A percentile compares a stretch with the other conserved stretches of the same genome.
Evolutionary conservation across 2,113 vertebrate genomes (phyloP).

Genomic region (Synchiropus splendidus): DNA sequence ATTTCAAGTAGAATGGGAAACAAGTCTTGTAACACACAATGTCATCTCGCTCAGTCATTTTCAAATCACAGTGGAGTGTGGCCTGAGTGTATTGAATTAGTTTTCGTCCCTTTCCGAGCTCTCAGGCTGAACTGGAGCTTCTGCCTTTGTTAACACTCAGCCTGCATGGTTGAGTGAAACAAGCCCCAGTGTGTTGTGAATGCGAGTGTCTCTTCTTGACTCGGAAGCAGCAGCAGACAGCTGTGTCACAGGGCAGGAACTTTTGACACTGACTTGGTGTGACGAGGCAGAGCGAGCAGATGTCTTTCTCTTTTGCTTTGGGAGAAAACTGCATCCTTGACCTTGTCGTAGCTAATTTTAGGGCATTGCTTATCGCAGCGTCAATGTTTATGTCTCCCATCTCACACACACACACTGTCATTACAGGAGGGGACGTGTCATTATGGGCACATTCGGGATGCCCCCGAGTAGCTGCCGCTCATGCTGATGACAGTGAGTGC

Average conservation of each 20-base stretch:
- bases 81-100: too few relatives aligned
- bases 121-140: too few relatives aligned
- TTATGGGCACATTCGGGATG: conserved; percentile 25
- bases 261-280: conserved; percentile 57
- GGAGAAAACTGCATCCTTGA: conserved; percentile 54
- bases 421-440: conserved; percentile 51
- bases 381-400: conserved; percentile 63
- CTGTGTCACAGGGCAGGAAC: conserved; percentile 46
- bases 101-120: too few relatives aligned
- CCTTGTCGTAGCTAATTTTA: conserved; percentile 61
- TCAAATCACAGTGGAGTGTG: too few relatives aligned
- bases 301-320: conserved; percentile 54
- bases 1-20: too few relatives aligned
- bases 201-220: conserved; percentile 7
- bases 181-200: too few relatives aligned
- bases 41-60: too few relatives aligned
- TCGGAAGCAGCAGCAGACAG: conserved; percentile 38
- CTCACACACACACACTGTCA: conserved; percentile 54
- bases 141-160: too few relatives aligned
- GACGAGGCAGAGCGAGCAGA: conserved; percentile 55
- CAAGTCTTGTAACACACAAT: too few relatives aligned
- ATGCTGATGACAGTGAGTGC: too few relatives aligned
- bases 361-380: conserved; percentile 47
- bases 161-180: too few relatives aligned
- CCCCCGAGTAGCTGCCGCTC: conserved; percentile 7